Conservation (phyloP, 2,888 invertebrate genomes). For the Idaea straminata region DNA sequence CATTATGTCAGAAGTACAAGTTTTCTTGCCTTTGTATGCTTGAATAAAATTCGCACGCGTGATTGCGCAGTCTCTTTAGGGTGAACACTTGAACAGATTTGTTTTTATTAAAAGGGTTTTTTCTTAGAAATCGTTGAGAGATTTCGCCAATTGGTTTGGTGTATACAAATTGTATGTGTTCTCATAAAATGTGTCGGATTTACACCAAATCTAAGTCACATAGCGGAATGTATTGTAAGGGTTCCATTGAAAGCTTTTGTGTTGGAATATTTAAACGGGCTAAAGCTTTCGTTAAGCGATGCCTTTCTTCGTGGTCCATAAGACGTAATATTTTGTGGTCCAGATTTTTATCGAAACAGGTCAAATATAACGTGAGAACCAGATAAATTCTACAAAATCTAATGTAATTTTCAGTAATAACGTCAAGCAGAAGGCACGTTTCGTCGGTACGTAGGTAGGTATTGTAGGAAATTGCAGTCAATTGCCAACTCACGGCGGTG, state of each 20-base stretch:
- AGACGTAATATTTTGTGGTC: not conserved
- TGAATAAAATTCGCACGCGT: constrained; percentile 19
- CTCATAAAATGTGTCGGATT: not conserved
- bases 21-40: constrained; percentile 23
- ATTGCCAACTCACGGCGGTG: constrained; percentile 48
- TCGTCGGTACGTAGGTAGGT: constrained; percentile 23
- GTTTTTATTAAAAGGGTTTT: not conserved
- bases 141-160: not conserved
- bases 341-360: not conserved
- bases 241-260: not conserved
- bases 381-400: not conserved
- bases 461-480: constrained; percentile 55
- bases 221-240: not conserved
- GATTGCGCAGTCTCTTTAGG: constrained; percentile 5
- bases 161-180: constrained; percentile 1
- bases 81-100: constrained; percentile 1
- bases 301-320: not conserved
- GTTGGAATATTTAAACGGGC: not conserved
- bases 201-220: not conserved
- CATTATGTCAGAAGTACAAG: constrained; percentile 28
- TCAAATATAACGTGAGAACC: not conserved
- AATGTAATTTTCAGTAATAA: not conserved
- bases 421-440: constrained; percentile 28
- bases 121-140: not conserved
- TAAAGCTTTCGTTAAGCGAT: not conserved